Conservation (phyloP, 1,140 invertebrate genomes). For the Diachasmimorpha longicaudata region DNA sequence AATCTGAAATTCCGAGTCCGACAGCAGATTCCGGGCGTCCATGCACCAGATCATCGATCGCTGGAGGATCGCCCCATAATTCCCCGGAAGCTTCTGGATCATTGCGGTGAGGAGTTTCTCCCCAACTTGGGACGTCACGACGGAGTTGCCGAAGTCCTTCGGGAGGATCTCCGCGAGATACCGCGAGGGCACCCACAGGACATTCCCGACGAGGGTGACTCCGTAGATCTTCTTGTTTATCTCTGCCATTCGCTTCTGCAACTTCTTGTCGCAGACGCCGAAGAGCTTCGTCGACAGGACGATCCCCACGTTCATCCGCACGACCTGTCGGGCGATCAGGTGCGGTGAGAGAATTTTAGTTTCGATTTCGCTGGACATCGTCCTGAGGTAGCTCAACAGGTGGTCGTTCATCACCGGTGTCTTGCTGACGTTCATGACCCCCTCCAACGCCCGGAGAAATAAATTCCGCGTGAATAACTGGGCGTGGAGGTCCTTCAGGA, state of each 20-base stretch:
- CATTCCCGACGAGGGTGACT: conserved; percentile 75
- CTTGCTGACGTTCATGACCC: conserved; percentile 72
- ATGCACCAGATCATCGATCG: conserved; percentile 49
- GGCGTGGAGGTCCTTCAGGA: conserved; percentile 71
- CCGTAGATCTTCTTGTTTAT: conserved; percentile 80
- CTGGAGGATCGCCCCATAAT: conserved; percentile 41
- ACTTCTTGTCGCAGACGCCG: conserved; percentile 78
- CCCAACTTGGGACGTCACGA: conserved; percentile 41
- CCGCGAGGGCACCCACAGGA: conserved; percentile 80
- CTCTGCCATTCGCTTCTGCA: conserved; percentile 76
- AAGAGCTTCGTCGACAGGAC: conserved; percentile 79
- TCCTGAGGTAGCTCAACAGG: conserved; percentile 74
- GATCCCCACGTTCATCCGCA: conserved; percentile 75
- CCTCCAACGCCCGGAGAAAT: conserved; percentile 65
- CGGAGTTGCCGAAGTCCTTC: conserved; percentile 38
- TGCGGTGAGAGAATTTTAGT: conserved; percentile 67
- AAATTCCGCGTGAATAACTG: conserved; percentile 51
- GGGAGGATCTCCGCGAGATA: conserved; percentile 66
- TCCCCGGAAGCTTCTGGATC: conserved; percentile 41
- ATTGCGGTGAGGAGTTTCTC: conserved; percentile 45
- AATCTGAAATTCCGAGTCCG: conserved; percentile 58
- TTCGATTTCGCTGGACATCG: conserved; percentile 70
- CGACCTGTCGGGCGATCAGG: conserved; percentile 68
- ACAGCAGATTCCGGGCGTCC: conserved; percentile 44
- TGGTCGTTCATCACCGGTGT: conserved; percentile 73